Percentiles rank a stretch among this genome's conserved stretches.
These are phyloP conservation scores for Leptothorax acervorum DNA, from an alignment of 2,888 invertebrate species.

Conservation along the genomic window DNA sequence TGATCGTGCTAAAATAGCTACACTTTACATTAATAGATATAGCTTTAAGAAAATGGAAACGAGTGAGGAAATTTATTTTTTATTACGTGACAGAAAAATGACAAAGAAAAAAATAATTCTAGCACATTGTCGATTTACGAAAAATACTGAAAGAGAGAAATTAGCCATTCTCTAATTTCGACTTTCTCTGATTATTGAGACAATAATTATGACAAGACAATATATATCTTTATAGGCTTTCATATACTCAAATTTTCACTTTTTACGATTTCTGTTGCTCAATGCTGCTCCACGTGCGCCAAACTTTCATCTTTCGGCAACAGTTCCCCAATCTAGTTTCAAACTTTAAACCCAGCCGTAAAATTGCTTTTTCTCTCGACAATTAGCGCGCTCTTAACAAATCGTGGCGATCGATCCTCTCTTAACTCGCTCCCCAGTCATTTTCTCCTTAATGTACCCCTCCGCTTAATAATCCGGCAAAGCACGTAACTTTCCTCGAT, in stretches of 20 bases:
- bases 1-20: slow-evolving; percentile 28
- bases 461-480: slow-evolving; percentile 29
- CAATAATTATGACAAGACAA: slow-evolving; percentile 5
- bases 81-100: not conserved
- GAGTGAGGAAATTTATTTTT: not conserved
- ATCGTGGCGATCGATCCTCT: slow-evolving; percentile 23
- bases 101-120: not conserved
- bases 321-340: slow-evolving; percentile 1
- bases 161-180: slow-evolving; percentile 4
- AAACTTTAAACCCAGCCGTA: not conserved
- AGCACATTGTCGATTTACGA: not conserved
- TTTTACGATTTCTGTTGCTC: slow-evolving; percentile 43
- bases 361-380: slow-evolving; percentile 24
- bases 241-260: slow-evolving; percentile 39
- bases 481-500: slow-evolving; percentile 30
- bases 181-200: slow-evolving; percentile 27
- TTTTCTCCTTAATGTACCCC: slow-evolving; percentile 43
- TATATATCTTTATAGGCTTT: slow-evolving; percentile 22
- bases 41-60: not conserved
- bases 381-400: slow-evolving; percentile 43
- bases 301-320: slow-evolving; percentile 36
- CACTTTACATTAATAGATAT: not conserved
- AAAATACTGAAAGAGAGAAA: not conserved
- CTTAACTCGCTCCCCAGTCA: not conserved
- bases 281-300: not conserved